Evolutionary conservation across 1,140 invertebrate species (phyloP).

Genomic region (Cyclina sinensis): DNA sequence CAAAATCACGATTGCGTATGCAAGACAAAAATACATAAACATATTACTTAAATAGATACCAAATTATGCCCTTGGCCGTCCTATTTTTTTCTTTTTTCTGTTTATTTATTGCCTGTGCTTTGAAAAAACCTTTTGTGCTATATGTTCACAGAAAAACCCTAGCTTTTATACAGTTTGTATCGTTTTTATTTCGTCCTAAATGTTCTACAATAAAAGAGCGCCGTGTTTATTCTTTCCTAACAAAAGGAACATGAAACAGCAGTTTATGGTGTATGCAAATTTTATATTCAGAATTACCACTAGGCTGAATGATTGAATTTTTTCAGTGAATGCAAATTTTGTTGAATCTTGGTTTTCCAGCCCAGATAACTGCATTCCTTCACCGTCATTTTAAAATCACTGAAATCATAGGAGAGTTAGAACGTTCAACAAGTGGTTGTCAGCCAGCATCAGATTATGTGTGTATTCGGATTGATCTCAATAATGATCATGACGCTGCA

Average conservation of each 20-base stretch:
- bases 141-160: slow-evolving; percentile 23
- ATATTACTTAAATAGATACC: neutral
- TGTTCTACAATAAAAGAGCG: slow-evolving; percentile 32
- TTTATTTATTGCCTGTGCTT: slow-evolving; percentile 27
- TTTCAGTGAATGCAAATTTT: slow-evolving; percentile 35
- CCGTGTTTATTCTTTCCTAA: slow-evolving; percentile 30
- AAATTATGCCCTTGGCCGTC: slow-evolving; percentile 6
- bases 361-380: neutral
- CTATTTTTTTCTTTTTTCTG: neutral
- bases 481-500: too few relatives aligned
- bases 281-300: neutral
- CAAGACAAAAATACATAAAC: too few relatives aligned
- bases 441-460: too few relatives aligned
- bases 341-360: slow-evolving; percentile 16
- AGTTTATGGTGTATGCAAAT: slow-evolving; percentile 45
- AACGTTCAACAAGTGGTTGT: too few relatives aligned
- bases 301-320: slow-evolving; percentile 27
- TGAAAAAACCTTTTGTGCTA: neutral
- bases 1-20: too few relatives aligned
- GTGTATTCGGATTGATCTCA: too few relatives aligned
- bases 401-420: too few relatives aligned
- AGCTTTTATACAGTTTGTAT: slow-evolving; percentile 29
- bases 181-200: slow-evolving; percentile 33
- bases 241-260: slow-evolving; percentile 41
- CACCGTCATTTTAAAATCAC: neutral